Base-by-base conservation (phyloP, 1,140 invertebrate species). In the Drosophila setifemur region DNA sequence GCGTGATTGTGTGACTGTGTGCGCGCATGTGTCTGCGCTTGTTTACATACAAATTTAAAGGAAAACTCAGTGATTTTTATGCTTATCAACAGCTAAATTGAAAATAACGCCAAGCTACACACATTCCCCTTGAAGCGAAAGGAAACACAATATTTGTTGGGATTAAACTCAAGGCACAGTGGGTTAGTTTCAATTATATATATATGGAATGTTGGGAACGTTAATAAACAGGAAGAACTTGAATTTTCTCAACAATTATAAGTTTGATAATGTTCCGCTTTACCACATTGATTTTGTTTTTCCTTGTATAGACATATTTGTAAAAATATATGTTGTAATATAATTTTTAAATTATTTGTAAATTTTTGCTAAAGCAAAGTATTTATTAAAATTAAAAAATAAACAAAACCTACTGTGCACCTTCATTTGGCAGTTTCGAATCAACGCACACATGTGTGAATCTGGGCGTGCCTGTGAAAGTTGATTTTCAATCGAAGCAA, bases 11-110 rank as follows among this genome's bases (percentile, higher is more conserved):
- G 11, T 14, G 2, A 11, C 8, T 4, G 21, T 3, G 14, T 42
- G 25, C 12, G 8, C 31, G 39, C 39, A 37, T 14, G 45, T 64
- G 5, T 47, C 21, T 31, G 16, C 18, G 35, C 25, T 49, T 83
- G 78, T 82, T 82, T 83, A 83, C 73, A 82, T 73, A 83, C 55
- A 77, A 85, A 78, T 85, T 83, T 83, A 78, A 83, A 85, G 58
- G 50, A 71, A 83, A 74, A 79, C 66, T 71, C 74, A 57, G 49
- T 85, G 79, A 79, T 74, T 83, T 83, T 83, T 85, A 71, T 85
- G 81, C 69, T 73, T 78, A 85, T 85, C 73, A 82, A 78, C 40
- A 63, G 70, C 55, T 58, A 79, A 83, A 74, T 85, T 79, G 79
- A 83, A 83, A 85, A 83, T 69, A 67, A 66, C 37, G 53, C 74